Percentiles rank a stretch among this genome's conserved stretches.
These are phyloP conservation scores for Notocelia uddmanniana DNA, from an alignment of 2,888 invertebrate genomes.

Conservation along the genomic window DNA sequence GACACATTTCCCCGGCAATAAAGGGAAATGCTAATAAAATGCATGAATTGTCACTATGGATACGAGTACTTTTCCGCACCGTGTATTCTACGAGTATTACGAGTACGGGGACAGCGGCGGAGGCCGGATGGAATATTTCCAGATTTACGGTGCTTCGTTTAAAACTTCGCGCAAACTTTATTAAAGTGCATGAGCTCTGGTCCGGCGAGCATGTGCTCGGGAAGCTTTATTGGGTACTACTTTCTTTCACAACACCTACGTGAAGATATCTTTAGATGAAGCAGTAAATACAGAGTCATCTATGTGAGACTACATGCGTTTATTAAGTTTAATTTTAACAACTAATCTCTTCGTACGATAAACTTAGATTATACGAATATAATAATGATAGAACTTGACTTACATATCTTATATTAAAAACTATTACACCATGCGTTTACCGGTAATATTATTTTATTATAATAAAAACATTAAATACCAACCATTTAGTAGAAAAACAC, in stretches of 20 bases:
- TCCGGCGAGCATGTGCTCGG: not conserved
- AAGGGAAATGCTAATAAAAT: conserved; percentile 18
- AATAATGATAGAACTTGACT: too few species aligned
- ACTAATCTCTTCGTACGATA: too few species aligned
- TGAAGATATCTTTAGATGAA: too few species aligned
- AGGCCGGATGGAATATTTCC: conserved; percentile 6
- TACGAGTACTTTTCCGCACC: not conserved
- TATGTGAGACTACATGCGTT: too few species aligned
- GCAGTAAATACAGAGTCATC: too few species aligned
- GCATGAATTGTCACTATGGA: conserved; percentile 15
- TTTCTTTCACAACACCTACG: not conserved
- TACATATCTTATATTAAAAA: too few species aligned
- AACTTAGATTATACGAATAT: too few species aligned
- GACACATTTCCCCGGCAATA: conserved; percentile 11
- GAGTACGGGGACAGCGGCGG: not conserved
- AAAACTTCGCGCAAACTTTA: conserved; percentile 10
- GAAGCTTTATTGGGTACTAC: not conserved
- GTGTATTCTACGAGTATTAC: conserved; percentile 1
- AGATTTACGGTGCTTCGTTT: conserved; percentile 22
- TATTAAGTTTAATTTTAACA: too few species aligned
- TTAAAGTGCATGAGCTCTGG: conserved; percentile 22
- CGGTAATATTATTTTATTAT: too few species aligned
- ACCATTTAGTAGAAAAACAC: too few species aligned
- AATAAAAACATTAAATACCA: too few species aligned
- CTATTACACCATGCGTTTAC: too few species aligned